These are phyloP conservation scores for Thaumetopoea pityocampa DNA, from an alignment of 1,140 invertebrate species.

Conservation along the genomic window DNA sequence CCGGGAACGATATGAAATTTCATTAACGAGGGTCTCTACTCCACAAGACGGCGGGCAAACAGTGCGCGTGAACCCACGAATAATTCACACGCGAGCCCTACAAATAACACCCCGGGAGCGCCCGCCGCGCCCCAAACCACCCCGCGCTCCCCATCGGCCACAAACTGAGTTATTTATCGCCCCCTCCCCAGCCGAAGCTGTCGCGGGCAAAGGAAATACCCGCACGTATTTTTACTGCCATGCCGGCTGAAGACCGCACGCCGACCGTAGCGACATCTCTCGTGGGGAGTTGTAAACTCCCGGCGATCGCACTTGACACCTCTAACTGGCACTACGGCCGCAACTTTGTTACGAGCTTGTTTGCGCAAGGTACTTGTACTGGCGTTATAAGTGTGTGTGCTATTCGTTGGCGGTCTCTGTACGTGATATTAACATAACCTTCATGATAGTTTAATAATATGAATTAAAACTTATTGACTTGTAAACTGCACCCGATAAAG, in stretches of 20 bases:
- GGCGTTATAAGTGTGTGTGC: no score
- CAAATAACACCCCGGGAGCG: conserved; percentile 57
- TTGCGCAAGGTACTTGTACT: no score
- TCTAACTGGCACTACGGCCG: not conserved
- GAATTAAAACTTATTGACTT: no score
- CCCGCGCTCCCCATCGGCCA: conserved; percentile 31
- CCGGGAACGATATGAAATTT: conserved; percentile 63
- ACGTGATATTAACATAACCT: no score
- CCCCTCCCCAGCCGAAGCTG: conserved; percentile 40
- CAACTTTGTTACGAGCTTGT: no score
- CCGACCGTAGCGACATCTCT: conserved; percentile 17
- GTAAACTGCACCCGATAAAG: no score
- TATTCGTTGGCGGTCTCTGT: no score
- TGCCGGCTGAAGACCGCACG: conserved; percentile 37
- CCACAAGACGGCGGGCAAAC: conserved; percentile 61
- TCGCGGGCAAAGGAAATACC: conserved; percentile 59
- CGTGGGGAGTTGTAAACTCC: conserved; percentile 36
- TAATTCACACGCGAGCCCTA: conserved; percentile 74
- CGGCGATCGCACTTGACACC: conserved; percentile 4
- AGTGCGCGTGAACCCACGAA: conserved; percentile 70
- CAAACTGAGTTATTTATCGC: conserved; percentile 70
- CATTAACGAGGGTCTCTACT: conserved; percentile 62
- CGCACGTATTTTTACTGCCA: conserved; percentile 70
- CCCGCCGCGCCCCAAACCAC: conserved; percentile 25
- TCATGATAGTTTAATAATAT: no score